Percentiles rank a stretch among this genome's conserved stretches.
Conservation (phyloP, 2,888 invertebrate genomes). For the Bellardia pandia region DNA sequence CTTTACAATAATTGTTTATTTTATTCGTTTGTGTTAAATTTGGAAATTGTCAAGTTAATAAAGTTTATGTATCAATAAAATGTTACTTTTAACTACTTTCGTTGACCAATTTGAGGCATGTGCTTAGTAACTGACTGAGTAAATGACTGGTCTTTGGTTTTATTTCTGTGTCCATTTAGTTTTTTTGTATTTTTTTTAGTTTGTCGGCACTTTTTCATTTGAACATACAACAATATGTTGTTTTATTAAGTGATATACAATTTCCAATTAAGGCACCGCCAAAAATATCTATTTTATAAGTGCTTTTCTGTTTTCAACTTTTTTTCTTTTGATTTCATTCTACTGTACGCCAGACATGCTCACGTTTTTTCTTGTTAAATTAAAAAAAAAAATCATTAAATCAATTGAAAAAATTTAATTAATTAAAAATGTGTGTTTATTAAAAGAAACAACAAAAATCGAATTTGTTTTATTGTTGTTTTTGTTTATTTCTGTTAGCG, state of each 20-base stretch:
- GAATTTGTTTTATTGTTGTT: slow-evolving; percentile 19
- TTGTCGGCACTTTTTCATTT: slow-evolving; percentile 63
- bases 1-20: slow-evolving; percentile 8
- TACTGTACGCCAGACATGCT: slow-evolving; percentile 6
- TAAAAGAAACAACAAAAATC: not conserved
- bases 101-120: slow-evolving; percentile 55
- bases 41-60: slow-evolving; percentile 39
- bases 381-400: slow-evolving; percentile 10
- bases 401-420: slow-evolving; percentile 53
- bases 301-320: slow-evolving; percentile 44
- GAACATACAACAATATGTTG: slow-evolving; percentile 61
- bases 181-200: not conserved
- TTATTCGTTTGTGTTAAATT: slow-evolving; percentile 11
- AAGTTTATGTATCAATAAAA: slow-evolving; percentile 41
- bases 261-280: slow-evolving; percentile 75
- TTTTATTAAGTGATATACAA: slow-evolving; percentile 75
- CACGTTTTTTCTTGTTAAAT: slow-evolving; percentile 44
- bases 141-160: not conserved
- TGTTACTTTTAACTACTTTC: slow-evolving; percentile 46
- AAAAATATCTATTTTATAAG: slow-evolving; percentile 54
- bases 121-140: not conserved
- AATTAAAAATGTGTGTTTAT: slow-evolving; percentile 50
- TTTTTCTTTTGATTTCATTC: slow-evolving; percentile 19
- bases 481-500: slow-evolving; percentile 1
- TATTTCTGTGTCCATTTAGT: not conserved